These are phyloP conservation scores for Agrypnus murinus DNA, from an alignment of 2,888 invertebrate species.

Conservation along the genomic window DNA sequence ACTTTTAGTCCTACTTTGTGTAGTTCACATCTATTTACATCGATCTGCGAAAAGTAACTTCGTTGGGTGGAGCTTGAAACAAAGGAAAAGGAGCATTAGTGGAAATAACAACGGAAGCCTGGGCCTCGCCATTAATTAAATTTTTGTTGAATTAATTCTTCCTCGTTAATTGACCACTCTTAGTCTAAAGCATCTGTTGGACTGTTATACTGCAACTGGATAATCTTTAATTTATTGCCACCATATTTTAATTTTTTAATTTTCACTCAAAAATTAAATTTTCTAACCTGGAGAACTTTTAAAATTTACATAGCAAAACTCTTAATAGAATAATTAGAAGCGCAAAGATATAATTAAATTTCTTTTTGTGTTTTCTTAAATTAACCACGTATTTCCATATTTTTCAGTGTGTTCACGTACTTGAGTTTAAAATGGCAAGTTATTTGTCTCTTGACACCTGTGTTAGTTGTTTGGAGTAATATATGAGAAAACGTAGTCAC, in stretches of 20 bases:
- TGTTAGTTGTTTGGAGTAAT: not conserved
- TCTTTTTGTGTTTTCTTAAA: no score
- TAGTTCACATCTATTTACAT: slow-evolving; percentile 24
- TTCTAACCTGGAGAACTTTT: no score
- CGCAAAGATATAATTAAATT: no score
- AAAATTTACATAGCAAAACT: no score
- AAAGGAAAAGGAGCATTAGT: slow-evolving; percentile 26
- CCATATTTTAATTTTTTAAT: not conserved
- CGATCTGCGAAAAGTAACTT: slow-evolving; percentile 22
- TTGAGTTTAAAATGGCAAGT: slow-evolving; percentile 7
- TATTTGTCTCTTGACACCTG: slow-evolving; percentile 20
- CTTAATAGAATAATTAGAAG: no score
- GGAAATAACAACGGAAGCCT: slow-evolving; percentile 1
- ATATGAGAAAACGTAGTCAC: no score
- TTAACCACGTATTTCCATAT: no score
- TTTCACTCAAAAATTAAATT: not conserved
- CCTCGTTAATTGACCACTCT: slow-evolving; percentile 19
- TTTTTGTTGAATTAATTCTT: slow-evolving; percentile 16
- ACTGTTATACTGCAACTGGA: slow-evolving; percentile 6
- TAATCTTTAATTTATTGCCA: not conserved
- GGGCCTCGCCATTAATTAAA: slow-evolving; percentile 15
- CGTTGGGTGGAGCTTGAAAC: slow-evolving; percentile 20
- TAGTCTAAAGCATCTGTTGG: slow-evolving; percentile 13
- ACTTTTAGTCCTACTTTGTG: slow-evolving; percentile 29
- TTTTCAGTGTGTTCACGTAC: slow-evolving; percentile 2